A percentile compares a stretch with the other conserved stretches of the same genome.
phyloP scores from a whole-genome alignment of 2,888 invertebrate genomes.

The Cheilosia impressa region DNA sequence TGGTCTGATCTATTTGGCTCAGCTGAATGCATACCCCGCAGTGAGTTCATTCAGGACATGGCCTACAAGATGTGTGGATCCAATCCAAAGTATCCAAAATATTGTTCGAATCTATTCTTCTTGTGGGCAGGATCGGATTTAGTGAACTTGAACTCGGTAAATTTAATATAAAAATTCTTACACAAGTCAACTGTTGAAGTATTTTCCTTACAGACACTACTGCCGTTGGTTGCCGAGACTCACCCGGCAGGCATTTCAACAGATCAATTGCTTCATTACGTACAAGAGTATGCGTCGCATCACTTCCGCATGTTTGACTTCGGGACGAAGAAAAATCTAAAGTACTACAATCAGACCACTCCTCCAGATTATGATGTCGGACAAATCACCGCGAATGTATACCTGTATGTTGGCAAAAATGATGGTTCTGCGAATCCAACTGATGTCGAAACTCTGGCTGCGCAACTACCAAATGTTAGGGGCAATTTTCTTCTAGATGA shows the following conservation, averaged over 20 bases:
- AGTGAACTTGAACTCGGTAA: constrained; percentile 79
- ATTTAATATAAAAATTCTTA: constrained; percentile 1
- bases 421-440: constrained; percentile 78
- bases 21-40: constrained; percentile 85
- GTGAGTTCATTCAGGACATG: constrained; percentile 77
- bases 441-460: constrained; percentile 77
- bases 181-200: neutral
- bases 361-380: constrained; percentile 79
- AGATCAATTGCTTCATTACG: constrained; percentile 79
- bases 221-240: constrained; percentile 79
- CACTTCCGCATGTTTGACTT: constrained; percentile 79
- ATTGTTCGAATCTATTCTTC: constrained; percentile 77
- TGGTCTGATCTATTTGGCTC: constrained; percentile 76
- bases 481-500: constrained; percentile 27
- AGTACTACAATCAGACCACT: constrained; percentile 74
- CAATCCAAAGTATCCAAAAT: constrained; percentile 74
- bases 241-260: constrained; percentile 81
- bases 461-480: constrained; percentile 57
- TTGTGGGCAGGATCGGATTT: constrained; percentile 78
- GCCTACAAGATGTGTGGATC: constrained; percentile 79
- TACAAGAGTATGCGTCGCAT: constrained; percentile 77
- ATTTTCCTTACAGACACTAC: constrained; percentile 76
- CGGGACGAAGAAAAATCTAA: constrained; percentile 77
- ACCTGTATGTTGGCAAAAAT: constrained; percentile 78
- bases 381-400: constrained; percentile 77